Evolutionary conservation across 1,140 invertebrate genomes (phyloP), one percentile per base, ranked within the genome.

Genomic region (Eurosta solidaginis): DNA sequence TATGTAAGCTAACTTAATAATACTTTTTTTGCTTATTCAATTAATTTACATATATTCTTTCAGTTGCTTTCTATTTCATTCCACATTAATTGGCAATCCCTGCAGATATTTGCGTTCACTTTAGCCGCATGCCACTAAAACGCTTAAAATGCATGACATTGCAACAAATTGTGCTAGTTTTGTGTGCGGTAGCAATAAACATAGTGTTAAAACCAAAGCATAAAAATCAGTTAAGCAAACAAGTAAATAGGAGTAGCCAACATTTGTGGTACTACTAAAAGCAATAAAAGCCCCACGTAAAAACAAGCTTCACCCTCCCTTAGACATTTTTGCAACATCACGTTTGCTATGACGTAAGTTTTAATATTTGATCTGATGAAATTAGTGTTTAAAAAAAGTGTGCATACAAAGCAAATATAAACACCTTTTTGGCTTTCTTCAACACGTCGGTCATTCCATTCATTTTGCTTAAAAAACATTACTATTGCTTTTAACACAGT

Each of bases 321-420:
- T 68, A 12, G 9, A 22, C 17, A 40, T 68, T 54, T 14, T 68
- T 68, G 59, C 59, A 68, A 68, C 59, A 68, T 68, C 59, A 68
- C 14, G 33, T 40, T 33, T 9, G 33, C 36, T 40, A 20, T 42
- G 27, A 33, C 22, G 59, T 68, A 40, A 33, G 40, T 20, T 40
- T 29, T 68, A 33, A 40, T 20, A 33, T 4, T 68, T 68, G 59
- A 68, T 68, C 40, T 68, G 59, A 40, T 68, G 33, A 40, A 68
- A 68, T 40, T 68, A 40, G 33, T 40, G 59, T 68, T 68, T 42
- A 4, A 20, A 68, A 68, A 59, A 4, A 40, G 6, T 40, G 4
- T 68, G 29, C 59, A n/a, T 68, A 59, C 27, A 12, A n/a, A n/a
- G n/a, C n/a, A n/a, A n/a, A n/a, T 47, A 4, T 14, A 29, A 29